These are phyloP conservation scores for Cosmopolites sordidus DNA, from an alignment of 2,888 invertebrate genomes.

Conservation along the genomic window DNA sequence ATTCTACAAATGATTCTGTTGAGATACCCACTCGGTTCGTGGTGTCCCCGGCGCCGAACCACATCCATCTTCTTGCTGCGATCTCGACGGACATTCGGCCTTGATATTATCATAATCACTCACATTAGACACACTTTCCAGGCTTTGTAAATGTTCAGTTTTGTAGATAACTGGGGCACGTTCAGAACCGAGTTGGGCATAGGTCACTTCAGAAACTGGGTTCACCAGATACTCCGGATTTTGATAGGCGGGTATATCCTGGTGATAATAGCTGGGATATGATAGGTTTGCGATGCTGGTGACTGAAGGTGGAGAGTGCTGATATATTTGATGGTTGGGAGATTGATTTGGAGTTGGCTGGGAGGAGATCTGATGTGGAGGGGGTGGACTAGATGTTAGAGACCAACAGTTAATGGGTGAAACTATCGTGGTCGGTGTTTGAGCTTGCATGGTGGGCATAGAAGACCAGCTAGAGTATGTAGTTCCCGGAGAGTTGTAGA, in stretches of 20 bases:
- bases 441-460: constrained; percentile 41
- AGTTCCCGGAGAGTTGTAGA: constrained; percentile 38
- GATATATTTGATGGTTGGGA: constrained; percentile 45
- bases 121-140: constrained; percentile 13
- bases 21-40: constrained; percentile 40
- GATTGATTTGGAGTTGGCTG: constrained; percentile 46
- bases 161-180: constrained; percentile 21
- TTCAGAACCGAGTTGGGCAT: constrained; percentile 31
- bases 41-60: constrained; percentile 37
- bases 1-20: constrained; percentile 35
- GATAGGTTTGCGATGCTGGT: constrained; percentile 44
- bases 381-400: constrained; percentile 46
- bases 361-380: constrained; percentile 44
- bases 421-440: constrained; percentile 43
- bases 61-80: constrained; percentile 12
- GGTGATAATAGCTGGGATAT: constrained; percentile 45
- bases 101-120: constrained; percentile 19
- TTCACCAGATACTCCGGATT: constrained; percentile 43
- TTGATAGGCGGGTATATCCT: constrained; percentile 45
- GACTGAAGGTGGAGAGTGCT: constrained; percentile 38
- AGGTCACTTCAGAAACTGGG: constrained; percentile 37
- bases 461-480: constrained; percentile 47
- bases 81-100: constrained; percentile 10
- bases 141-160: constrained; percentile 16
- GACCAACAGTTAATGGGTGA: constrained; percentile 49